Base-by-base conservation (phyloP, 2,888 invertebrate species). In the Chelonus formosanus region DNA sequence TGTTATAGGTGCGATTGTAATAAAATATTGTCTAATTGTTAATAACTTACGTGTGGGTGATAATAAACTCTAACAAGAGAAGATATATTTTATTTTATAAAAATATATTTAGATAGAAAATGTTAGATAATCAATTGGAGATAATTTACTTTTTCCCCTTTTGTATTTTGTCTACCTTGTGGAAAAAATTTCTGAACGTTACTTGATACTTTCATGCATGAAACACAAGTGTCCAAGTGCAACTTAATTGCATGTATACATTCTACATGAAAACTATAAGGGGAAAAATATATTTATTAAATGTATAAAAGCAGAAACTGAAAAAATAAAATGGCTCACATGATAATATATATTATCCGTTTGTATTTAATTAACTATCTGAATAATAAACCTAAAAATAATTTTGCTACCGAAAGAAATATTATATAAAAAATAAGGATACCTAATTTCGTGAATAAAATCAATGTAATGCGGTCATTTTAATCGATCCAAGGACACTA, bases 191-290 rank as follows among this genome's bases (percentile, higher is more conserved):
- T 8, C 44, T 8, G 44, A 20, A 10, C 5, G 61, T 44, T 76
- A 81, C 76, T 79, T 76, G 77, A 81, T 81, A 81, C 75, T 75
- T 8, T 53, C 43, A 40, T 43, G 61, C 20, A 53, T 60, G 44
- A 20, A 40, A 44, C 71, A 71, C 69, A 63, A 69, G 64, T 70
- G 69, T 68, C 71, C 66, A 67, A 53, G 60, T 67, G 70, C 69
- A 68, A 69, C 75, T 20, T 20, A 20, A 20, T 20, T 20, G 20
- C 20, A 20, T 20, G 20, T 20, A 20, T 20, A 20, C 20, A 20
- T 20, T 20, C 20, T 2, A 2, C 20, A 20, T 20, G 20, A 20
- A 20, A 20, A 20, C 20, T 20, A 20, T 20, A 20, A 20, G 20
- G 20, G 20, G 20, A 20, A 20, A 1, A 20, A 20, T 20, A 20